These are phyloP conservation scores for Crocidura indochinensis DNA, from an alignment of 2,797 vertebrate species.

Conservation along the genomic window DNA sequence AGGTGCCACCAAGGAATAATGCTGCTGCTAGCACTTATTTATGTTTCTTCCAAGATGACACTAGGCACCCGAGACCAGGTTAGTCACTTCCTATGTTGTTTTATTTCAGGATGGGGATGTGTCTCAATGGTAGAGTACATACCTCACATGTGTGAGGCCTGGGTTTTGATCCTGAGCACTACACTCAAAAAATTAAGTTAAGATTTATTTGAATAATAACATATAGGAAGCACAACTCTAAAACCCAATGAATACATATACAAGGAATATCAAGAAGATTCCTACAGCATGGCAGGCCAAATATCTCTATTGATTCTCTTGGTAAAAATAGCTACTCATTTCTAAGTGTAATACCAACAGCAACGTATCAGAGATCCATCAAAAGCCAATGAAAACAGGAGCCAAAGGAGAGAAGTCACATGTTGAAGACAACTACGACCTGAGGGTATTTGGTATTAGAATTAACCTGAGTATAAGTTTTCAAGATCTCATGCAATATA, in stretches of 20 bases:
- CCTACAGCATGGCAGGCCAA: background rate
- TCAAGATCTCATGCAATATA: slow-evolving; percentile 15
- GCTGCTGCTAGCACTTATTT: background rate
- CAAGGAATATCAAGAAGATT: background rate
- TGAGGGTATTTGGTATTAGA: background rate
- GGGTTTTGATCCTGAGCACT: no score
- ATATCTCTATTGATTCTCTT: background rate
- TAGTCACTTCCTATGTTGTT: background rate
- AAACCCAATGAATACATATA: slow-evolving; percentile 11
- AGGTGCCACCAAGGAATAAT: no score
- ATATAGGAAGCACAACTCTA: background rate
- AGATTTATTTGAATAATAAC: slow-evolving; percentile 15
- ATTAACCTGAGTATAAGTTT: background rate
- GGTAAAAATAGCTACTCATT: slow-evolving; percentile 25
- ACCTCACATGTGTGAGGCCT: no score
- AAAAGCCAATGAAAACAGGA: slow-evolving; percentile 1
- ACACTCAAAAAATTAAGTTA: background rate
- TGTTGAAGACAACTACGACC: background rate
- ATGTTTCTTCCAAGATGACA: background rate
- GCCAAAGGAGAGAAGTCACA: background rate
- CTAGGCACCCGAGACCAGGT: background rate
- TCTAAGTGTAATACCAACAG: slow-evolving; percentile 46
- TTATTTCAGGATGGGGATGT: no score
- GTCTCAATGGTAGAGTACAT: no score
- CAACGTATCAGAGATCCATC: background rate